Conservation (phyloP, 2,888 invertebrate species). For the Zhengitettix transpicula region DNA sequence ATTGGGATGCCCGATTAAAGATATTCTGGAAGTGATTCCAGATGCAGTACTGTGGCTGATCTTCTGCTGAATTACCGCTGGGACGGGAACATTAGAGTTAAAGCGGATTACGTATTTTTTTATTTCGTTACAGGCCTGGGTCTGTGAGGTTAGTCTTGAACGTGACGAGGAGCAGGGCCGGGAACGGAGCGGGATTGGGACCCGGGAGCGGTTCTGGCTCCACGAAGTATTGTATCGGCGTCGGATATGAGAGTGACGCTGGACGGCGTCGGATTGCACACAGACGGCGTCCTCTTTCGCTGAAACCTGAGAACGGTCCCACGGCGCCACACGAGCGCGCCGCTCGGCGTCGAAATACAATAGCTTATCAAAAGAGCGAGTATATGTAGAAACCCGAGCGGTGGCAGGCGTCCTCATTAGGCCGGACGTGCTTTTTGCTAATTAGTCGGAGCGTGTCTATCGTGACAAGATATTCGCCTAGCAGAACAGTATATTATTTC, state of each 20-base stretch:
- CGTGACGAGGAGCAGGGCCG: not conserved
- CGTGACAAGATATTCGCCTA: not conserved
- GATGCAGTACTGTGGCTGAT: too few relatives aligned
- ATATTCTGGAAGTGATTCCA: too few relatives aligned
- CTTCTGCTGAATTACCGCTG: too few relatives aligned
- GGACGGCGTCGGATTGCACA: not conserved
- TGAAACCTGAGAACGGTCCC: constrained; percentile 3
- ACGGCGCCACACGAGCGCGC: constrained; percentile 3
- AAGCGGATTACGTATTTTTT: too few relatives aligned
- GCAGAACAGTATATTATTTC: not conserved
- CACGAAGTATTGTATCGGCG: not conserved
- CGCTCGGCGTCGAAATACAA: constrained; percentile 9
- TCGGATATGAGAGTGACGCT: not conserved
- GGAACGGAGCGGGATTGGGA: not conserved
- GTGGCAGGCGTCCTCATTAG: constrained; percentile 7
- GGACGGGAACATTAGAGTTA: too few relatives aligned
- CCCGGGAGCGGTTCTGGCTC: not conserved
- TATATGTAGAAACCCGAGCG: not conserved
- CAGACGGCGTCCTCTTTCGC: not conserved
- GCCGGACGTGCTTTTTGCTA: not conserved
- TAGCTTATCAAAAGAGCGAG: constrained; percentile 12
- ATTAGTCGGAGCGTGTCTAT: not conserved
- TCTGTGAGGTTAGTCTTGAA: too few relatives aligned
- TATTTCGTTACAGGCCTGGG: too few relatives aligned
- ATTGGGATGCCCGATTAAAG: too few relatives aligned